Evolutionary conservation across 2,888 invertebrate genomes (phyloP).

Genomic region (Leucoptera coffeella): DNA sequence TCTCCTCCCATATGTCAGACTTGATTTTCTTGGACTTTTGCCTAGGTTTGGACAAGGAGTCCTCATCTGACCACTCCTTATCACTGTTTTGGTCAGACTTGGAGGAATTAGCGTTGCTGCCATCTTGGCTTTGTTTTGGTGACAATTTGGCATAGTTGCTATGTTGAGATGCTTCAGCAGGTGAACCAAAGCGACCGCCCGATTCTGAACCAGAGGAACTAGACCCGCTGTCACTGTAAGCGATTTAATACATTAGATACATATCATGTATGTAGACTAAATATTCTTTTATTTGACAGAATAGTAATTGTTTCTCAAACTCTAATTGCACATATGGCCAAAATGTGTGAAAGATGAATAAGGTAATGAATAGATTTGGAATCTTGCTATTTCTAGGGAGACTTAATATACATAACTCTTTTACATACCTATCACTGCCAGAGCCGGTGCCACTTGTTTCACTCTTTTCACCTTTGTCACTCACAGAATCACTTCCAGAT

Average conservation of each 20-base stretch:
- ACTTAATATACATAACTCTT: neutral
- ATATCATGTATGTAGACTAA: no score
- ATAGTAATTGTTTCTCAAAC: no score
- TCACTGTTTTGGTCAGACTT: constrained; percentile 50
- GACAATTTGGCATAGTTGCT: constrained; percentile 40
- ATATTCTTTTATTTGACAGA: no score
- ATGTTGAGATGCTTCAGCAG: constrained; percentile 39
- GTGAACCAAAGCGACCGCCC: constrained; percentile 49
- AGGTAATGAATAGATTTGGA: no score
- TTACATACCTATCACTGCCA: constrained; percentile 62
- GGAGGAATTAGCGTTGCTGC: constrained; percentile 36
- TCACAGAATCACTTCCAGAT: constrained; percentile 69
- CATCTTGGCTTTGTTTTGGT: no score
- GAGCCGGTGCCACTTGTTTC: constrained; percentile 69
- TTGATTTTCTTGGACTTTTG: constrained; percentile 37
- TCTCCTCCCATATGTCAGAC: constrained; percentile 69
- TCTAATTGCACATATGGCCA: no score
- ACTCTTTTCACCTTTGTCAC: constrained; percentile 63
- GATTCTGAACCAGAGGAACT: constrained; percentile 55
- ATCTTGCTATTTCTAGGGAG: no score
- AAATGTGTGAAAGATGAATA: no score
- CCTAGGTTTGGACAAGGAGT: constrained; percentile 32
- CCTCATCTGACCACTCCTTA: constrained; percentile 41
- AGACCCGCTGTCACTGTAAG: constrained; percentile 58
- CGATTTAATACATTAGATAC: no score